phyloP scores from a whole-genome alignment of 2,888 invertebrate genomes.

The Eledone cirrhosa region DNA sequence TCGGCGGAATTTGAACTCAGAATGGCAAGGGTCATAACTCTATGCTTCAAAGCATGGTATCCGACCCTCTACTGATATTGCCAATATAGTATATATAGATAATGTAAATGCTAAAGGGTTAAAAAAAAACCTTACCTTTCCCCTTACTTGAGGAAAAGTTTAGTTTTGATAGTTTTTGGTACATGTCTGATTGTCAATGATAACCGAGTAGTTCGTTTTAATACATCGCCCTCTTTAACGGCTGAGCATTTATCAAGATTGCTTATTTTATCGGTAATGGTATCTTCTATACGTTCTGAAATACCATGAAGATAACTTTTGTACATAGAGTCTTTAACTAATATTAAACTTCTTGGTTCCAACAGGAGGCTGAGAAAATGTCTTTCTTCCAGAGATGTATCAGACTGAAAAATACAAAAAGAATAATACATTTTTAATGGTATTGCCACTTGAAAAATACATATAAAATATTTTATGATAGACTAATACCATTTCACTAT shows the following conservation, averaged over 20 bases:
- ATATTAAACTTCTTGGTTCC: slow-evolving; percentile 86
- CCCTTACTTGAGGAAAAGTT: slow-evolving; percentile 47
- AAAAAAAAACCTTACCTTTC: neutral
- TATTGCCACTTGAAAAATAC: no score
- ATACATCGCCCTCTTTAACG: slow-evolving; percentile 71
- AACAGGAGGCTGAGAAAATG: slow-evolving; percentile 78
- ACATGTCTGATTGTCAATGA: slow-evolving; percentile 94
- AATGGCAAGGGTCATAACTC: no score
- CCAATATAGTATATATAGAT: no score
- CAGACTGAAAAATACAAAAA: neutral
- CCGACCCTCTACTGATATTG: no score
- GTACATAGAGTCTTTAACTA: slow-evolving; percentile 86
- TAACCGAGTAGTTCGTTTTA: slow-evolving; percentile 78
- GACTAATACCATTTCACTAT: no score
- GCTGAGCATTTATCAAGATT: slow-evolving; percentile 73
- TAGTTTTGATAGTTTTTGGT: slow-evolving; percentile 73
- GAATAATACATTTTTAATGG: no score
- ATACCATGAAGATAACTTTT: slow-evolving; percentile 87
- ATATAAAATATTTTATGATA: no score
- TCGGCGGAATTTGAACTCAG: no score
- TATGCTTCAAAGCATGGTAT: no score
- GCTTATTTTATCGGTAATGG: slow-evolving; percentile 66
- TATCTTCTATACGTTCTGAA: slow-evolving; percentile 76
- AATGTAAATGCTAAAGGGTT: no score
- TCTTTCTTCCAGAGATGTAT: slow-evolving; percentile 58